Evolutionary conservation across 2,113 vertebrate genomes (phyloP).

Genomic region (Chaetorhynchus papuensis): DNA sequence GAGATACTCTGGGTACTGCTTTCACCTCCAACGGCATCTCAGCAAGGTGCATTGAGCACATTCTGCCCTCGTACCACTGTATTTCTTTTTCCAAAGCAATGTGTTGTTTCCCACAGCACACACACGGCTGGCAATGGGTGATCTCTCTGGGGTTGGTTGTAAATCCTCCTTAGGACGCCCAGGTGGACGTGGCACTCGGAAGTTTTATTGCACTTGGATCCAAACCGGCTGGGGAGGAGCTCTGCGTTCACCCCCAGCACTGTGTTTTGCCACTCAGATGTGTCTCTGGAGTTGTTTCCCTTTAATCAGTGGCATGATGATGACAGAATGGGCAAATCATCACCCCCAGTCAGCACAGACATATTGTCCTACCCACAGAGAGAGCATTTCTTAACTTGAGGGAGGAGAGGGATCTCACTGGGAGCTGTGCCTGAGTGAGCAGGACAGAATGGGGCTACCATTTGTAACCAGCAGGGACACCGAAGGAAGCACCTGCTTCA

Average conservation of each 20-base stretch:
- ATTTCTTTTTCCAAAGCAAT: background rate
- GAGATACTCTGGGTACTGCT: background rate
- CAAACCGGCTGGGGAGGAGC: fast-evolving
- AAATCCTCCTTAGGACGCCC: background rate
- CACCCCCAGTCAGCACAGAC: background rate
- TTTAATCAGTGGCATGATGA: background rate
- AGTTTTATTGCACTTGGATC: background rate
- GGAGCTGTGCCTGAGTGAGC: background rate
- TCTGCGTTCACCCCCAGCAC: background rate
- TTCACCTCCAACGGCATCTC: background rate
- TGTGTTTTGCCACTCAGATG: background rate
- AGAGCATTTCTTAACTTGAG: background rate
- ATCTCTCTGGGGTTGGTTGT: background rate
- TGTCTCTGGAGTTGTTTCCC: background rate
- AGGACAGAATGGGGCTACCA: constrained; percentile 34
- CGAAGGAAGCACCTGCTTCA: background rate
- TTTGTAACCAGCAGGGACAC: background rate
- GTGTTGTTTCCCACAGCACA: fast-evolving
- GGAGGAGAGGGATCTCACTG: background rate
- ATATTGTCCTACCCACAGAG: background rate
- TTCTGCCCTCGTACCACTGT: background rate
- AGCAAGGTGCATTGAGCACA: background rate
- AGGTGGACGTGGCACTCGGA: fast-evolving
- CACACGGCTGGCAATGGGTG: background rate
- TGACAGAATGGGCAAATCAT: background rate